Conservation (phyloP, 2,888 invertebrate genomes). For the Acrocera orbiculus region DNA sequence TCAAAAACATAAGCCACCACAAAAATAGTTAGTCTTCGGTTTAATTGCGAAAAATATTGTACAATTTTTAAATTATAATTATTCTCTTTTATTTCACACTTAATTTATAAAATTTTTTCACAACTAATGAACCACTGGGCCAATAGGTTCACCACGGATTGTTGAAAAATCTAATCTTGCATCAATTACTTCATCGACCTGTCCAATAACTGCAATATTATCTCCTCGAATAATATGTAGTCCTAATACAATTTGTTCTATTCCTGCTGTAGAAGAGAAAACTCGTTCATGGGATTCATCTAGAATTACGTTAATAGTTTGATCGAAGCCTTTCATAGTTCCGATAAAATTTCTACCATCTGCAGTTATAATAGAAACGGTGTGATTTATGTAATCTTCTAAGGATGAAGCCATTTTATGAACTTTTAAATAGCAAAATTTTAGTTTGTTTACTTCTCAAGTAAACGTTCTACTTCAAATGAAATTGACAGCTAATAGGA, state of each 20-base stretch:
- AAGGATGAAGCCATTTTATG: slow-evolving; percentile 68
- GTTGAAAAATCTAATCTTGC: slow-evolving; percentile 60
- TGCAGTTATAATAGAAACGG: slow-evolving; percentile 87
- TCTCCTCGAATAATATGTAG: slow-evolving; percentile 96
- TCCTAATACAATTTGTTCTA: slow-evolving; percentile 89
- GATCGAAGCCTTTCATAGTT: slow-evolving; percentile 94
- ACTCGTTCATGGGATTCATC: slow-evolving; percentile 98
- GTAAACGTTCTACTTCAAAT: too few relatives aligned
- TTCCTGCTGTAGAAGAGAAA: slow-evolving; percentile 82
- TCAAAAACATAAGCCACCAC: too few relatives aligned
- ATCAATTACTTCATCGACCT: slow-evolving; percentile 69
- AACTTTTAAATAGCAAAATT: too few relatives aligned
- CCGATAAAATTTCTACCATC: slow-evolving; percentile 96
- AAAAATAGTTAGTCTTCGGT: too few relatives aligned
- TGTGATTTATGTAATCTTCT: slow-evolving; percentile 76
- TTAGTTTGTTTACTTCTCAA: too few relatives aligned
- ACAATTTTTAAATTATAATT: too few relatives aligned
- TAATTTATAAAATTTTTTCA: too few relatives aligned
- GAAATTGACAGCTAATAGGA: too few relatives aligned
- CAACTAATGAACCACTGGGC: slow-evolving; percentile 61
- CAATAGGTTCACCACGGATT: slow-evolving; percentile 69
- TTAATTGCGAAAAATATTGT: too few relatives aligned
- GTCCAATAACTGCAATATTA: slow-evolving; percentile 82
- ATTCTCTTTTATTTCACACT: too few relatives aligned
- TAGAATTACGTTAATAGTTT: slow-evolving; percentile 94